These are phyloP conservation scores for Salvelinus alpinus DNA, from an alignment of 2,113 vertebrate species.

Conservation along the genomic window DNA sequence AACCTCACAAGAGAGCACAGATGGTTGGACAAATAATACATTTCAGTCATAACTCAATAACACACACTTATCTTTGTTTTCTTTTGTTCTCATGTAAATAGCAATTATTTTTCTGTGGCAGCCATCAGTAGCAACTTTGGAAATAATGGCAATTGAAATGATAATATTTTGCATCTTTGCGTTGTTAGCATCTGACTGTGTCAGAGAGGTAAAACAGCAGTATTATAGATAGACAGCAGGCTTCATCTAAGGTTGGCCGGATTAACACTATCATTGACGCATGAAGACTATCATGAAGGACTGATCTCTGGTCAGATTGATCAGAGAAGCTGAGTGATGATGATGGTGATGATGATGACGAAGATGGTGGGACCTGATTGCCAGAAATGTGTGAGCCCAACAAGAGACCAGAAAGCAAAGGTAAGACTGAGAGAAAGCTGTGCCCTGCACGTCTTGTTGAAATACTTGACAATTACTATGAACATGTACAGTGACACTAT, in stretches of 20 bases:
- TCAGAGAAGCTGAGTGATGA: no score
- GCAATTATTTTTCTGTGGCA: conserved; percentile 37
- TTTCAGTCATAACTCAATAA: conserved; percentile 27
- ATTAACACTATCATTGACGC: conserved; percentile 12
- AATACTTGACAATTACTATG: no score
- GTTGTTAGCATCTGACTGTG: conserved; percentile 28
- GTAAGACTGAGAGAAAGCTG: conserved; percentile 2
- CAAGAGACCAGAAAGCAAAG: neutral
- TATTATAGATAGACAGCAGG: neutral
- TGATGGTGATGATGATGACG: no score
- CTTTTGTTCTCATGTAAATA: conserved; percentile 44
- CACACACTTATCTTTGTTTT: conserved; percentile 2
- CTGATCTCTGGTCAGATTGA: conserved; percentile 6
- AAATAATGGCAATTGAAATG: conserved; percentile 19
- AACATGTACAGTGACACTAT: no score
- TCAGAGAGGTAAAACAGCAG: conserved; percentile 15
- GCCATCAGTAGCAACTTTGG: conserved; percentile 23
- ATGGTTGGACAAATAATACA: conserved; percentile 14
- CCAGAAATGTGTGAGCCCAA: conserved; percentile 12
- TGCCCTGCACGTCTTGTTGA: no score
- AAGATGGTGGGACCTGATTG: neutral
- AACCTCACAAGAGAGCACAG: conserved; percentile 18
- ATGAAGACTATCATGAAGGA: no score
- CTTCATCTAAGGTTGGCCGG: neutral
- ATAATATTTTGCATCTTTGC: neutral